Percentiles rank a stretch among this genome's conserved stretches.
Conservation (phyloP, 64 coral and sea anemone genomes). For the Anthopleura sola region DNA sequence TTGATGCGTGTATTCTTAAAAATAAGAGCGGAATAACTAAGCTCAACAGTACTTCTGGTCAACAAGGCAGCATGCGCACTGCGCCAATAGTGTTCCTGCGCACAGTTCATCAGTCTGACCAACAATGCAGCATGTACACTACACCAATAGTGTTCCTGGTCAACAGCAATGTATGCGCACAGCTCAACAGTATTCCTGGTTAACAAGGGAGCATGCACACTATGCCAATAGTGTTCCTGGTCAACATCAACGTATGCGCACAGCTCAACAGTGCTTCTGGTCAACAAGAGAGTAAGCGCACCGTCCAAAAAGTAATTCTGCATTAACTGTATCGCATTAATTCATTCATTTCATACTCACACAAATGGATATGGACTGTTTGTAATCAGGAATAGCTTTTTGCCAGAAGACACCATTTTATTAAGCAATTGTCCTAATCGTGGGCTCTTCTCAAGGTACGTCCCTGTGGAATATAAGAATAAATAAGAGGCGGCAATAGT, state of each 20-base stretch:
- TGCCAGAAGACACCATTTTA: conserved; percentile 65
- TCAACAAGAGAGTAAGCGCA: neutral
- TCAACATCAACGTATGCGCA: neutral
- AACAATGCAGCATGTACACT: no score
- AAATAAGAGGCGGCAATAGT: neutral
- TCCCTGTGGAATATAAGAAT: conserved; percentile 32
- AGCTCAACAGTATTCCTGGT: neutral
- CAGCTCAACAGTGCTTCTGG: neutral
- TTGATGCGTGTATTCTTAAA: no score
- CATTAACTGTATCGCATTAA: neutral
- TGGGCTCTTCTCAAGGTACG: conserved; percentile 74
- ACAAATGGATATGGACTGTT: conserved; percentile 92
- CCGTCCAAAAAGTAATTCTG: no score
- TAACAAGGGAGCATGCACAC: neutral
- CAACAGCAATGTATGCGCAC: neutral
- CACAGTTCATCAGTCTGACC: no score
- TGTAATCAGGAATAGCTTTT: conserved; percentile 90
- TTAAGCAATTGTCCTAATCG: conserved; percentile 64
- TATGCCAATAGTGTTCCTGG: neutral
- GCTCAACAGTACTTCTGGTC: no score
- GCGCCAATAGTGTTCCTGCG: no score
- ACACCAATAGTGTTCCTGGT: neutral
- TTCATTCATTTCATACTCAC: conserved; percentile 45
- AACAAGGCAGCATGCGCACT: no score
- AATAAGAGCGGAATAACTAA: no score